A percentile compares a stretch with the other conserved stretches of the same genome.
These are phyloP conservation scores for Pangasius sanitwongsei DNA, from an alignment of 2,797 vertebrate genomes.

Conservation along the genomic window DNA sequence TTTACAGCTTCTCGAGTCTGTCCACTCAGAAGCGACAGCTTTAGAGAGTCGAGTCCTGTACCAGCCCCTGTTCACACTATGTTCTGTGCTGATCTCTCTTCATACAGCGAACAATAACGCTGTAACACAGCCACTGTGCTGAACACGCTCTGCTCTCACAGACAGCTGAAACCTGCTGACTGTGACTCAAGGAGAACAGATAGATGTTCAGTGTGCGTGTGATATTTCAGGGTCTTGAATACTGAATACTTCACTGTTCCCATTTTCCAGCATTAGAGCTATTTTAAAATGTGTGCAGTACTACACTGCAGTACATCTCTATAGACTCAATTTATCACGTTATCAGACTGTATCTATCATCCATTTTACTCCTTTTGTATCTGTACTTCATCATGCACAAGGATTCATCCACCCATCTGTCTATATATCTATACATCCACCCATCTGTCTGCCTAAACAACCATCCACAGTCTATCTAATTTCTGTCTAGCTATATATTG, in stretches of 20 bases:
- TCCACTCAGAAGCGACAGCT: background rate
- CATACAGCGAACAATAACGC: background rate
- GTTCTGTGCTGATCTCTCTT: constrained; percentile 9
- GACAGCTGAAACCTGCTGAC: background rate
- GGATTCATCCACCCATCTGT: background rate
- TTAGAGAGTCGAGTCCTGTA: background rate
- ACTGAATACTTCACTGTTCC: background rate
- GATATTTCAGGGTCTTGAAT: constrained; percentile 9
- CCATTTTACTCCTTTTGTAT: background rate
- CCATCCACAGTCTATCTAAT: background rate
- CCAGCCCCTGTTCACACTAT: background rate
- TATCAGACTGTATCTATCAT: background rate
- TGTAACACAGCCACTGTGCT: background rate
- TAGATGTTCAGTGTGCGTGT: background rate
- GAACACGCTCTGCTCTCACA: background rate
- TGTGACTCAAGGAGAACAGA: constrained; percentile 10
- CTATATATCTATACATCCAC: background rate
- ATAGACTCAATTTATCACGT: background rate
- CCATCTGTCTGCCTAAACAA: background rate
- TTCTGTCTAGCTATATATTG: background rate
- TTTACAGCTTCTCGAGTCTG: background rate
- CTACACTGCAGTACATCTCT: background rate
- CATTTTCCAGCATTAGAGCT: background rate
- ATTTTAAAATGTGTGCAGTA: background rate
- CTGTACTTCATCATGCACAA: too few species aligned